These are phyloP conservation scores for Macquaria ambigua DNA, from an alignment of 2,113 vertebrate species.

Conservation along the genomic window DNA sequence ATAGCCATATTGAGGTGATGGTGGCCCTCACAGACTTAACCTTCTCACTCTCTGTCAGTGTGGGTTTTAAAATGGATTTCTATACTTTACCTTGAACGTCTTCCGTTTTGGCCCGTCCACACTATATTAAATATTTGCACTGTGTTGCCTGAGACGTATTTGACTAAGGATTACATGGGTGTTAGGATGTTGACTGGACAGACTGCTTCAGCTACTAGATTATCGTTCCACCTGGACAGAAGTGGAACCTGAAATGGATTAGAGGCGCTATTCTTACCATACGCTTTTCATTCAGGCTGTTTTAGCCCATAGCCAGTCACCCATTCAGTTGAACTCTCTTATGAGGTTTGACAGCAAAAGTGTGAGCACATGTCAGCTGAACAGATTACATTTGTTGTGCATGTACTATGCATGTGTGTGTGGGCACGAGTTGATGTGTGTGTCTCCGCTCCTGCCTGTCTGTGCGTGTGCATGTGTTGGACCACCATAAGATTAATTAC, in stretches of 20 bases:
- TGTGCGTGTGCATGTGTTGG: conserved; percentile 56
- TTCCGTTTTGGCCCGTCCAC: conserved; percentile 14
- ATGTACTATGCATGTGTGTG: conserved; percentile 58
- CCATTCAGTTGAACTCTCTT: conserved; percentile 73
- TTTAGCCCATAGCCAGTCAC: conserved; percentile 62
- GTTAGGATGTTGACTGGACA: conserved; percentile 48
- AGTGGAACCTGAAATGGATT: conserved; percentile 72
- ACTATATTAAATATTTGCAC: conserved; percentile 36
- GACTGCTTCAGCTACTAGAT: conserved; percentile 47
- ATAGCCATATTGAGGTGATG: conserved; percentile 29
- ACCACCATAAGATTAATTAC: conserved; percentile 87
- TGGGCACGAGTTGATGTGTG: conserved; percentile 46
- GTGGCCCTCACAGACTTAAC: background rate
- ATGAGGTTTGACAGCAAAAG: conserved; percentile 76
- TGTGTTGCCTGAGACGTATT: conserved; percentile 37
- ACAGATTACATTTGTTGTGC: conserved; percentile 80
- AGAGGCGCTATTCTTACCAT: conserved; percentile 68
- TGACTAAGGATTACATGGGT: conserved; percentile 56
- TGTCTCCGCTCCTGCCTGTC: conserved; percentile 22
- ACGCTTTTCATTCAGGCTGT: conserved; percentile 56
- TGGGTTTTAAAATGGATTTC: conserved; percentile 10
- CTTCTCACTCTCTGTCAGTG: background rate
- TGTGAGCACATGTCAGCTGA: conserved; percentile 75
- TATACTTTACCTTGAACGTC: conserved; percentile 1
- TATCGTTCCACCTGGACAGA: conserved; percentile 58